Percentiles rank a stretch among this genome's conserved stretches.
Conservation (phyloP, 2,113 vertebrate genomes). For the Fukomys damarensis region DNA sequence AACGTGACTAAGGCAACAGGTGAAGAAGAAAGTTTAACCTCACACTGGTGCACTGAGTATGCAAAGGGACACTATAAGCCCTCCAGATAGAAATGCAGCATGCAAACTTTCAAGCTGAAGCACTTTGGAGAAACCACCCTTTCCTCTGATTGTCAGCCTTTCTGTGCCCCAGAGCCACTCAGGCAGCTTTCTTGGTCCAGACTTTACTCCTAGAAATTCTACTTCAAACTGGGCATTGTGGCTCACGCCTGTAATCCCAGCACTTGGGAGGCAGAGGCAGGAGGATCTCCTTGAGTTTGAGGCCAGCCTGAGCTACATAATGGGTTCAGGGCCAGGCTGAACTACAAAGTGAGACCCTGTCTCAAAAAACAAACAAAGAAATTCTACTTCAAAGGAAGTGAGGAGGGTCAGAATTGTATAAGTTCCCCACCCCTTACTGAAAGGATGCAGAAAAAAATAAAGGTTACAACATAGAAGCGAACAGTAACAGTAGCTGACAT, state of each 20-base stretch:
- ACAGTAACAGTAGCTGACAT: background rate
- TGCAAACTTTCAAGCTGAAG: too few relatives aligned
- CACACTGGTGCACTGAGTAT: fast-evolving
- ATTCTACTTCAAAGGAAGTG: background rate
- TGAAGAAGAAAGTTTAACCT: background rate
- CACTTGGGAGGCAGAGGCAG: too few relatives aligned
- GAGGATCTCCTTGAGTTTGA: too few relatives aligned
- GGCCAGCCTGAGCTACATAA: too few relatives aligned
- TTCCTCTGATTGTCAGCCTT: background rate
- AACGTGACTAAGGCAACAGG: background rate
- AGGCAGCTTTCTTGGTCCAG: background rate
- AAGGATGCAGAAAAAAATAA: background rate
- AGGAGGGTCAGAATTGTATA: background rate
- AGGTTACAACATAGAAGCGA: background rate
- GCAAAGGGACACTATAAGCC: background rate
- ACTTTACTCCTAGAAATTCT: background rate
- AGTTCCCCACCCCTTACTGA: background rate
- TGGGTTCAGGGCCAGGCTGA: too few relatives aligned
- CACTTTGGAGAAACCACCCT: background rate
- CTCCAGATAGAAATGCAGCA: fast-evolving
- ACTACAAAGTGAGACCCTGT: too few relatives aligned
- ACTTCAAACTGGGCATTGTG: too few relatives aligned
- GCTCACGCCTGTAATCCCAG: too few relatives aligned
- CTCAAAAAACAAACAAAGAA: too few relatives aligned
- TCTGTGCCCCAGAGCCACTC: background rate